Percentiles rank a stretch among this genome's conserved stretches.
Conservation (phyloP, 2,113 vertebrate species). For the Anarhynchus alexandrinus region DNA sequence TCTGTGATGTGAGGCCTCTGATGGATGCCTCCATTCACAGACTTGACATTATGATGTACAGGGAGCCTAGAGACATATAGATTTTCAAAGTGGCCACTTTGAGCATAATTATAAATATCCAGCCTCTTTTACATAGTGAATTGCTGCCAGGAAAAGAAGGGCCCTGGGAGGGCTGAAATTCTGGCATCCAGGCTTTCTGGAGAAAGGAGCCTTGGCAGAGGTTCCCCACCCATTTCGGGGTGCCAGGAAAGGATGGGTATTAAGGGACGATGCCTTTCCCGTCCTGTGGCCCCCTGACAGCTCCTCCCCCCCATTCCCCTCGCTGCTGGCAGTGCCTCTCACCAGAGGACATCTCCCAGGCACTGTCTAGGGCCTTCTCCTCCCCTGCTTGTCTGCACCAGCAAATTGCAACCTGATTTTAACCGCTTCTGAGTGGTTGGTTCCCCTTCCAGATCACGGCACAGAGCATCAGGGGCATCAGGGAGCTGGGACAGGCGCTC, state of each 20-base stretch:
- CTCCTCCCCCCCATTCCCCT: neutral
- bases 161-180: conserved; percentile 2
- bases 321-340: neutral
- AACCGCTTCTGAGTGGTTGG: conserved; percentile 5
- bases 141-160: conserved; percentile 58
- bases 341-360: neutral
- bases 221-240: neutral
- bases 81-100: conserved; percentile 79
- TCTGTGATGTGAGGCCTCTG: conserved; percentile 71
- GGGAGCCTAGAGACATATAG: conserved; percentile 80
- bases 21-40: conserved; percentile 79
- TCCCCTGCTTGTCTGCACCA: neutral
- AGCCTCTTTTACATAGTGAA: conserved; percentile 64
- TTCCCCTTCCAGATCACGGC: neutral
- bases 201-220: neutral
- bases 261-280: neutral
- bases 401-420: neutral
- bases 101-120: conserved; percentile 76
- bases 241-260: neutral
- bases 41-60: conserved; percentile 84
- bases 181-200: conserved; percentile 11
- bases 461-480: neutral
- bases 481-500: neutral
- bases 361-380: conserved; percentile 17
- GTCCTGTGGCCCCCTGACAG: neutral